A percentile compares a stretch with the other conserved stretches of the same genome.
These are phyloP conservation scores for Falco punctatus DNA, from an alignment of 2,113 vertebrate genomes.

Conservation along the genomic window DNA sequence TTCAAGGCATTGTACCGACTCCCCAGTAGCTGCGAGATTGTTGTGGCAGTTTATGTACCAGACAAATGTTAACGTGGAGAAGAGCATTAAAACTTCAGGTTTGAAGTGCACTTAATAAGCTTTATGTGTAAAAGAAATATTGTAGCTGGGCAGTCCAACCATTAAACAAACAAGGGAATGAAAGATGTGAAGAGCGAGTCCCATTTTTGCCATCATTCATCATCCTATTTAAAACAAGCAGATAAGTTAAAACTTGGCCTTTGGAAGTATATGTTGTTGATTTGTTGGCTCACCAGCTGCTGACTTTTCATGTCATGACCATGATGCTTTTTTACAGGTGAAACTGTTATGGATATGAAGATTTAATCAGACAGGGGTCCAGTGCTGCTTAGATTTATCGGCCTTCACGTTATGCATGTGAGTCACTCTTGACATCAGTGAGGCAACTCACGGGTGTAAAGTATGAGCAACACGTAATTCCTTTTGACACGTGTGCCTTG, in stretches of 20 bases:
- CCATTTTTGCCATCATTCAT: neutral
- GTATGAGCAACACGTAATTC: neutral
- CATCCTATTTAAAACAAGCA: neutral
- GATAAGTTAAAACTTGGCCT: neutral
- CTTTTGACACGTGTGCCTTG: neutral
- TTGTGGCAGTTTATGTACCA: slow-evolving; percentile 14
- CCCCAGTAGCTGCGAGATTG: neutral
- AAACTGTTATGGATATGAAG: neutral
- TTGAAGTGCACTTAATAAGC: neutral
- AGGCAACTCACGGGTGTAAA: neutral
- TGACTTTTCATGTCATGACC: neutral
- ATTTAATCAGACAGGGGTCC: neutral
- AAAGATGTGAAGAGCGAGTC: neutral
- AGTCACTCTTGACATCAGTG: neutral
- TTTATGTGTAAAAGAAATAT: neutral
- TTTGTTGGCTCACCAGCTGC: neutral
- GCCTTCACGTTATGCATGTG: neutral
- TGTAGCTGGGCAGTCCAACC: neutral
- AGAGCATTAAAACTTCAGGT: neutral
- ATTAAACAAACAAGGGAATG: neutral
- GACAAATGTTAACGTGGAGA: slow-evolving; percentile 6
- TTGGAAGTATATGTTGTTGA: neutral
- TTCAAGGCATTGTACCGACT: neutral
- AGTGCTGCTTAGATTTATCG: neutral
- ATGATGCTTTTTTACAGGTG: neutral